Base-by-base conservation (phyloP, 2,113 vertebrate genomes). In the Rhynchomys soricoides region DNA sequence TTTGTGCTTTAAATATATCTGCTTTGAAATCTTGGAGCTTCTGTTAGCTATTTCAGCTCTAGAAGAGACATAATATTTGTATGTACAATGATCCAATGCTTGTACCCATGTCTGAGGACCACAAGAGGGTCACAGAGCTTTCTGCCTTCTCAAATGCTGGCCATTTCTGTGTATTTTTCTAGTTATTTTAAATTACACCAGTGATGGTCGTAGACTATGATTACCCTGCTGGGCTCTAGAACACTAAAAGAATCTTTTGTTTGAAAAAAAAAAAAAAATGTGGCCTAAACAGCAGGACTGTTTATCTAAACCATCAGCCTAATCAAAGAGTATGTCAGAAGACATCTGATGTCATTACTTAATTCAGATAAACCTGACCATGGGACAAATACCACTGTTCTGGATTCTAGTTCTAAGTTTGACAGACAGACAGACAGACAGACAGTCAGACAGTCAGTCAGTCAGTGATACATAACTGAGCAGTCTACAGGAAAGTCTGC, bases 341-440 rank as follows among this genome's bases (percentile, higher is more conserved):
- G 74, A 78, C n/a, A 70, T 50, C 48, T 93, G 73, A 45, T 52
- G 62, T 81, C 22, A n/a, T 50, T 12, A 40, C n/a, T 48, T 43
- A 48, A 19, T 90, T 85, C 55, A 68, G 45, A 91, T 52, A 89
- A 57, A 37, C 37, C 74, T 71, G 86, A 83, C 13, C 64, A 57
- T 66, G 89, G 95, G 64, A 57, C 52, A 40, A 55, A 31, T 43
- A 50, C 31, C 70, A 11, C 11, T 21, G 2, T 85, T 83, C 31
- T 66, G 57, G 77, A 92, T 83, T 95, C 77, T 81, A 70, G 77
- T 70, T 75, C 78, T 86, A 73, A 90, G 22, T 26, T 64, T 59
- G 66, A 77, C 1, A 70, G 70, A 70, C 17, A n/a, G 59, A 24
- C 50, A 55, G 77, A 17, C 1, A 6, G 43, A 52, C 68, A 71